Base-by-base conservation (phyloP, 2,888 invertebrate species). In the Eupithecia subumbrata region DNA sequence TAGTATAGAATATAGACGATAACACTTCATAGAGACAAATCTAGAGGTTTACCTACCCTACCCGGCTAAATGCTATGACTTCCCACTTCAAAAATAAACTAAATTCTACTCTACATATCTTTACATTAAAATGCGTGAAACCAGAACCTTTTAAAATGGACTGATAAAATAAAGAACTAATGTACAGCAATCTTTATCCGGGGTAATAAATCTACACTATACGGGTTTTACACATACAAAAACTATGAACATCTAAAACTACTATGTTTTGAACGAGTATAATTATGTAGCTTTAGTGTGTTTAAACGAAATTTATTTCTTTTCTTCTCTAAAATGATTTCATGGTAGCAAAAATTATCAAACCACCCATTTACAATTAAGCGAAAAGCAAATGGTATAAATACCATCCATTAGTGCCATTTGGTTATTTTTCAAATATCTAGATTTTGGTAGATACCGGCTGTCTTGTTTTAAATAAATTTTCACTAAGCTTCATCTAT, bases 191-290 rank as follows among this genome's bases (percentile, higher is more conserved):
- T 25, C 25, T 12, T 60, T 60, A 60, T 60, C 60, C 60, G 60
- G 60, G 56, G 25, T 60, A 60, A 60, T 60, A 60, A 60, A 60
- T 60, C 22, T 60, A 25, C 22, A 60, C 60, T 60, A 60, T 60
- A 25, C 56, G 56, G 56, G 56, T 56, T 56, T 56, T 60, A 25
- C 14, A 22, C 4, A 11, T 11, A 52, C 52, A 56, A 56, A 12
- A 56, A 22, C 22, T 5, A 25, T 60, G 25, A 12, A 40, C 40
- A 40, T 40, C 11, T 40, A 40, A 40, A 40, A 40, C 40, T 40
- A 40, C 9, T 9, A 9, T 40, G 11, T 40, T 40, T 25, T 12
- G 5, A 22, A 12, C 25, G 12, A 60, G 60, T 14, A 43, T 2
- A 25, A 56, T 30, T 56, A 56, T 5, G 14, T 60, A 60, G 37